Base-by-base conservation (phyloP, 2,797 vertebrate genomes). In the Miichthys miiuy region DNA sequence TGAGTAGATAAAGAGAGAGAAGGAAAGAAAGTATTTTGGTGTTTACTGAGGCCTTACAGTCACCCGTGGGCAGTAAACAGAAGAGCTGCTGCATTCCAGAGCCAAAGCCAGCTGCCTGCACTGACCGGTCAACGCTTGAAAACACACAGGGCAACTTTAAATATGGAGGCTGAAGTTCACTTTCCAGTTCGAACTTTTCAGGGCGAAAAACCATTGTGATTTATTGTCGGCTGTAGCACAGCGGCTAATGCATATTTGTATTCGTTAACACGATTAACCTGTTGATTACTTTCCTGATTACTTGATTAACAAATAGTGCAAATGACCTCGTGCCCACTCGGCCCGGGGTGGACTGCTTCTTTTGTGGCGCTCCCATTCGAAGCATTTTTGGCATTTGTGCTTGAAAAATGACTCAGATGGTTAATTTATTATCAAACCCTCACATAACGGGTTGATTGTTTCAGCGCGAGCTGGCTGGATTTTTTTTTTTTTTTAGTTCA, bases 11-110 rank as follows among this genome's bases (percentile, higher is more conserved):
- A 83, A 85, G 66, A 70, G 55, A 48, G 68, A 38, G 69, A 54
- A 64, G 68, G 65, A 79, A 57, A 80, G 75, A 80, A 80, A 84
- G 88, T 84, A 82, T 85, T 87, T 83, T 73, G 77, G 81, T 86
- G 80, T 91, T 91, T 90, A 86, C 74, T 60, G 86, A 79, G 83
- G 81, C 90, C 72, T 83, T 82, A 60, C 77, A 81, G 74, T 88
- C 84, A 84, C 67, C 84, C 72, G 41, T 57, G 79, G 89, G 86
- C 88, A 82, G 83, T 82, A 89, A 92, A 83, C 27, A 56, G 71
- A 38, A 80, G 79, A 76, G 70, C 77, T 18, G 79, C 69, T 64
- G 75, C 88, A 90, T 90, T 87, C 81, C 86, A 71, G 4, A 58
- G 60, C 51, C 63, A 42, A 20, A 56, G 77, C 75, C 79, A 87